Evolutionary conservation across 2,888 invertebrate species (phyloP), one percentile per base, ranked within the genome.

Genomic region (Cataglyphis altisquamis): DNA sequence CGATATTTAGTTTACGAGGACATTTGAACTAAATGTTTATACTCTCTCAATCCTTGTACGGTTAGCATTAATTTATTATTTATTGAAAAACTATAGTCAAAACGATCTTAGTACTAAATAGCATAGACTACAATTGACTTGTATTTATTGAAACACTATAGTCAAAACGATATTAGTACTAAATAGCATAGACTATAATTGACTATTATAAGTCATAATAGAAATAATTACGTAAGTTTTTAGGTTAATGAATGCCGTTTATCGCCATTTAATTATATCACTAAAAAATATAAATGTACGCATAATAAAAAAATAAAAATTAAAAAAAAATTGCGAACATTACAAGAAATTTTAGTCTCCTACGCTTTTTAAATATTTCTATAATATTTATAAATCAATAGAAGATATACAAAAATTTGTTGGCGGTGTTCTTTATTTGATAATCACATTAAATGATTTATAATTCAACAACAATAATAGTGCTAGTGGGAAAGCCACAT

Each of bases 231-330:
- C 18, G n/a, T 48, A 8, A n/a, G n/a, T n/a, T 52, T 48, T n/a
- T n/a, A 52, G 12, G 12, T 12, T 45, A 3, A 45, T 45, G 8
- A 52, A 55, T 32, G 9, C 55, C 21, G 21, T 55, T 21, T 12
- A 45, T 48, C 29, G n/a, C n/a, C 32, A 48, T 55, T 70, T 21
- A 55, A 55, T 70, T 36, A 55, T 21, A 32, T 70, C 32, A 5
- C 9, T 52, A 21, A 32, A 70, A 21, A 55, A 36, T 48, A 48
- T 29, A 32, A 45, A 29, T n/a, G 12, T n/a, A n/a, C 8, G 48
- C 10, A 21, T 57, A 6, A n/a, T 52, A 18, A 9, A n/a, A 12
- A 21, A 10, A 57, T 18, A 39, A 32, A 15, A 36, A 32, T 1
- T 18, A 10, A 21, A 9, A 55, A 25, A 72, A 32, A 15, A 21